Percentiles rank a stretch among this genome's conserved stretches.
phyloP scores from a whole-genome alignment of 2,888 invertebrate species.

The Apoderus coryli region DNA sequence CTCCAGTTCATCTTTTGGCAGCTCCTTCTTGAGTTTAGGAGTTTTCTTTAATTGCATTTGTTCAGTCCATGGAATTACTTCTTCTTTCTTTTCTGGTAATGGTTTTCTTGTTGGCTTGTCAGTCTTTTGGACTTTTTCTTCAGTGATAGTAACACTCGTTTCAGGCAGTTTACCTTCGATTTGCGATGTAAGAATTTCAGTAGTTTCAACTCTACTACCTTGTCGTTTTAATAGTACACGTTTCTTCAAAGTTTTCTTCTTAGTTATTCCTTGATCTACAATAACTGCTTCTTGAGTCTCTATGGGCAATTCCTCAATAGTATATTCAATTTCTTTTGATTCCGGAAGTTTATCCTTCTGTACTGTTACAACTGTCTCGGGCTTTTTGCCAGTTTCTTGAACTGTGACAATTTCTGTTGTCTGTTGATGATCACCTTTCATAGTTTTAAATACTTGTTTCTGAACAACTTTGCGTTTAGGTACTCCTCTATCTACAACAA shows the following conservation, averaged over 20 bases:
- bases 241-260: slow-evolving; percentile 21
- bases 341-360: slow-evolving; percentile 16
- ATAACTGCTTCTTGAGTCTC: slow-evolving; percentile 30
- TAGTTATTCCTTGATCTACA: slow-evolving; percentile 16
- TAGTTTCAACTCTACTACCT: slow-evolving; percentile 25
- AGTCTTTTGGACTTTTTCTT: slow-evolving; percentile 10
- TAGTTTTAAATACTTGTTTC: slow-evolving; percentile 32
- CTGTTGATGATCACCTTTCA: slow-evolving; percentile 29
- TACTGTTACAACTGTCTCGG: slow-evolving; percentile 17
- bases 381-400: slow-evolving; percentile 17
- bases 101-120: slow-evolving; percentile 17
- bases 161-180: slow-evolving; percentile 30
- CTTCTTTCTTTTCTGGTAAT: slow-evolving; percentile 11
- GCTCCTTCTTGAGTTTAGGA: slow-evolving; percentile 23
- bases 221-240: slow-evolving; percentile 20
- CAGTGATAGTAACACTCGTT: slow-evolving; percentile 19
- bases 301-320: slow-evolving; percentile 21
- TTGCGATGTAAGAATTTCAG: slow-evolving; percentile 23
- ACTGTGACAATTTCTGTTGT: slow-evolving; percentile 28
- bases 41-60: slow-evolving; percentile 10
- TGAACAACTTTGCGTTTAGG: slow-evolving; percentile 16
- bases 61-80: slow-evolving; percentile 19
- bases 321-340: slow-evolving; percentile 17
- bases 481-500: slow-evolving; percentile 18
- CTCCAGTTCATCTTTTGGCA: slow-evolving; percentile 18